Percentiles rank a stretch among this genome's conserved stretches.
phyloP scores from a whole-genome alignment of 2,113 vertebrate genomes.

The Crotalus viridis region DNA sequence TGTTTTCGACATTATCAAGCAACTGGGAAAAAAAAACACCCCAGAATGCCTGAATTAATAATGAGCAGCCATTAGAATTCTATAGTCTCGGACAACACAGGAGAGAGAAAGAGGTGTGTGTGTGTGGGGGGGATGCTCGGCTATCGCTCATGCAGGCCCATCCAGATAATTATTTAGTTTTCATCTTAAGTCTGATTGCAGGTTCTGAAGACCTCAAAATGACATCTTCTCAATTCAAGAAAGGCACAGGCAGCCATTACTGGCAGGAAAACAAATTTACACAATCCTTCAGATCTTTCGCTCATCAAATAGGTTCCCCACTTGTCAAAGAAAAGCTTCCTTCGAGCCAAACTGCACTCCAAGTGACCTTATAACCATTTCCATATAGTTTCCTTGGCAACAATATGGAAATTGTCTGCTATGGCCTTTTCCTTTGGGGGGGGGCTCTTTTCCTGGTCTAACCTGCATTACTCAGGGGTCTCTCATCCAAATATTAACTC shows the following conservation, averaged over 20 bases:
- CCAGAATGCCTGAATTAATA: neutral
- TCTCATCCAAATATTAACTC: neutral
- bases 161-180: neutral
- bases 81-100: neutral
- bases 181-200: neutral
- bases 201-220: constrained; percentile 13
- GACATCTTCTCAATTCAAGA: constrained; percentile 3
- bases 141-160: neutral
- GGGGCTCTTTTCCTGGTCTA: neutral
- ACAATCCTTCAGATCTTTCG: neutral
- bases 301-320: neutral
- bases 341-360: neutral
- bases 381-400: neutral
- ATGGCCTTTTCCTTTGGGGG: neutral
- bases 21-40: constrained; percentile 81
- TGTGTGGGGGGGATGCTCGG: neutral
- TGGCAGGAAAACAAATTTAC: fast-evolving
- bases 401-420: neutral
- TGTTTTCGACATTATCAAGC: constrained; percentile 98
- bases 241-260: neutral
- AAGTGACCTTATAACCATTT: neutral
- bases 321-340: neutral
- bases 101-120: neutral
- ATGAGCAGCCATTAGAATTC: neutral
- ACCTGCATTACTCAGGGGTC: neutral